Percentiles rank a stretch among this genome's conserved stretches.
Conservation (phyloP, 2,113 vertebrate species). For the Macrotus californicus region DNA sequence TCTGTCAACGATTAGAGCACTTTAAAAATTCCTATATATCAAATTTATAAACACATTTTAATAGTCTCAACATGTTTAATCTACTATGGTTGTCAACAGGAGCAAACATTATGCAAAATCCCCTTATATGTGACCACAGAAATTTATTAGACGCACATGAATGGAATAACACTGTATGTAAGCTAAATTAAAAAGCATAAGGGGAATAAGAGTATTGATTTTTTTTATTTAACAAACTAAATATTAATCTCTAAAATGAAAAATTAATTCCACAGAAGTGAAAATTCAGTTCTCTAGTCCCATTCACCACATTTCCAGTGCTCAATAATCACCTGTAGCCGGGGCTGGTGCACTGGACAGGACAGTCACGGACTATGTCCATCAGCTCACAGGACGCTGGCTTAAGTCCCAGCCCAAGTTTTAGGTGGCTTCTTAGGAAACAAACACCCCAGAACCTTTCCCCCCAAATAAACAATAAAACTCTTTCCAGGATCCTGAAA, state of each 20-base stretch:
- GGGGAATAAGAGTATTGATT: not conserved
- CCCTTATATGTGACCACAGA: not conserved
- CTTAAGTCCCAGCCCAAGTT: not conserved
- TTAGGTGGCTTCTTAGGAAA: not conserved
- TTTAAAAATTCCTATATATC: not conserved
- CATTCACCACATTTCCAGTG: not conserved
- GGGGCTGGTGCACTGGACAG: accelerated
- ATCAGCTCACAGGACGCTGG: accelerated
- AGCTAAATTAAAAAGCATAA: conserved; percentile 16
- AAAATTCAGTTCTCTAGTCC: not conserved
- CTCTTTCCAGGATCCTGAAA: not conserved
- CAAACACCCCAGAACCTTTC: not conserved
- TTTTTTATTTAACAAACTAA: not conserved
- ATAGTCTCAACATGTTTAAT: not conserved
- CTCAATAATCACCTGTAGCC: not conserved
- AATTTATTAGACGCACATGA: not conserved
- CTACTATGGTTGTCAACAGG: not conserved
- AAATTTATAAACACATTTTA: not conserved
- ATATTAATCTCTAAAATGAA: conserved; percentile 9
- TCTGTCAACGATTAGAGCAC: not conserved
- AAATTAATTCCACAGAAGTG: not conserved
- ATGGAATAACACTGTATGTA: not conserved
- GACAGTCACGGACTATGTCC: accelerated
- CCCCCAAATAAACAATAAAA: not conserved
- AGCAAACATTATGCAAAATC: not conserved